A percentile compares a stretch with the other conserved stretches of the same genome.
phyloP scores from a whole-genome alignment of 2,888 invertebrate species.

The Fragum whitleyi region DNA sequence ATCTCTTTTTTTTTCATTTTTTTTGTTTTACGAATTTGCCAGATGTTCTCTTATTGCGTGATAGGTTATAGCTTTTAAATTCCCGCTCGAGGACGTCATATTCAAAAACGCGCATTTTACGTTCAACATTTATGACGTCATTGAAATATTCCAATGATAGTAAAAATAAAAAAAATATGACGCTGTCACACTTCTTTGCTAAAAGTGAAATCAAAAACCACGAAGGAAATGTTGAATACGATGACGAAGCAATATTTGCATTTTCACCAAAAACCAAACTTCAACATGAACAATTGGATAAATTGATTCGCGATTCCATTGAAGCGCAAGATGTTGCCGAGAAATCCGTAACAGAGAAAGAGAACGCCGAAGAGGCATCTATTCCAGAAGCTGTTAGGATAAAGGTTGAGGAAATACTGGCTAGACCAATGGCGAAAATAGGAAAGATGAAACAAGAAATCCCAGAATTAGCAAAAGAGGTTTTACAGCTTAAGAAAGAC shows the following conservation, averaged over 20 bases:
- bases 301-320: not conserved
- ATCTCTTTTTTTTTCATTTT: no score
- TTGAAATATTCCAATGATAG: not conserved
- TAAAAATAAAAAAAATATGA: not conserved
- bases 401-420: slow-evolving; percentile 13
- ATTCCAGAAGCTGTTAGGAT: not conserved
- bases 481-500: not conserved
- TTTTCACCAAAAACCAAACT: slow-evolving; percentile 14
- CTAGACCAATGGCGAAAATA: not conserved
- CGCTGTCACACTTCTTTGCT: not conserved
- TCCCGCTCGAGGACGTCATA: no score
- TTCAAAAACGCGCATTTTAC: not conserved
- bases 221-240: slow-evolving; percentile 14
- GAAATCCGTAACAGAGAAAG: not conserved
- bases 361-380: not conserved
- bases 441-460: slow-evolving; percentile 6
- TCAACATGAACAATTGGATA: slow-evolving; percentile 1
- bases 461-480: not conserved
- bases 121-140: not conserved
- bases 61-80: no score
- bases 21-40: no score
- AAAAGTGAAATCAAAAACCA: not conserved
- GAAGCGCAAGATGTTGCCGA: not conserved
- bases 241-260: slow-evolving; percentile 23
- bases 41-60: no score